Evolutionary conservation across 2,888 invertebrate species (phyloP).

Genomic region (Dorcus parallelipipedus): DNA sequence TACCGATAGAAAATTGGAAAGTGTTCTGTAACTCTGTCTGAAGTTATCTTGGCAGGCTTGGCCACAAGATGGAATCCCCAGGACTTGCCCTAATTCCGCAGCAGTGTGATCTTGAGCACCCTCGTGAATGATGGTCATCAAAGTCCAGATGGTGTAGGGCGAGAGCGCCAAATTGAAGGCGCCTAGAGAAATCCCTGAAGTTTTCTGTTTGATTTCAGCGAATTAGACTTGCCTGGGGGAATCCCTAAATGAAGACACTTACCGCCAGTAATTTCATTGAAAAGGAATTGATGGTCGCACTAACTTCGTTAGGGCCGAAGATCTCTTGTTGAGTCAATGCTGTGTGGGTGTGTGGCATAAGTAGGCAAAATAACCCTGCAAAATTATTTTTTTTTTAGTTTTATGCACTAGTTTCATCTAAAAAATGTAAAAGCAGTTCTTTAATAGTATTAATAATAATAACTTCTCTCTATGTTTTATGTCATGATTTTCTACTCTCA

Average conservation of each 20-base stretch:
- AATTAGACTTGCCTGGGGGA: no score
- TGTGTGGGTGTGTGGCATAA: no score
- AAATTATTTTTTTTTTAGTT: no score
- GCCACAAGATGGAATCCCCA: conserved; percentile 34
- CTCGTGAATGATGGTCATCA: conserved; percentile 59
- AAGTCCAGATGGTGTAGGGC: conserved; percentile 64
- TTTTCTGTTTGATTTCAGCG: conserved; percentile 27
- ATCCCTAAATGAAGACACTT: conserved; percentile 15
- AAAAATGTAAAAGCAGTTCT: no score
- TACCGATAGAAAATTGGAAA: conserved; percentile 10
- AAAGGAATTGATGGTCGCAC: conserved; percentile 36
- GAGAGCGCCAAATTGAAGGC: conserved; percentile 57
- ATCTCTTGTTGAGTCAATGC: no score
- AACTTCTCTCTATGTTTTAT: no score
- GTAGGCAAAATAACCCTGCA: no score
- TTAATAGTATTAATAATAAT: no score
- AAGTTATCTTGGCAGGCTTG: conserved; percentile 20
- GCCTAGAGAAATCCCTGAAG: conserved; percentile 31
- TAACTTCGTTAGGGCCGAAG: conserved; percentile 10
- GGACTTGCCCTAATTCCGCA: conserved; percentile 49
- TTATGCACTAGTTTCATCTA: no score
- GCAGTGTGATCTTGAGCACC: conserved; percentile 57
- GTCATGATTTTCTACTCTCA: no score
- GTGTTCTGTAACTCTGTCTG: conserved; percentile 34
- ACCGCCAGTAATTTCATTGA: conserved; percentile 36